Conservation (phyloP, 2,797 vertebrate genomes). For the Anguilla obscura region DNA sequence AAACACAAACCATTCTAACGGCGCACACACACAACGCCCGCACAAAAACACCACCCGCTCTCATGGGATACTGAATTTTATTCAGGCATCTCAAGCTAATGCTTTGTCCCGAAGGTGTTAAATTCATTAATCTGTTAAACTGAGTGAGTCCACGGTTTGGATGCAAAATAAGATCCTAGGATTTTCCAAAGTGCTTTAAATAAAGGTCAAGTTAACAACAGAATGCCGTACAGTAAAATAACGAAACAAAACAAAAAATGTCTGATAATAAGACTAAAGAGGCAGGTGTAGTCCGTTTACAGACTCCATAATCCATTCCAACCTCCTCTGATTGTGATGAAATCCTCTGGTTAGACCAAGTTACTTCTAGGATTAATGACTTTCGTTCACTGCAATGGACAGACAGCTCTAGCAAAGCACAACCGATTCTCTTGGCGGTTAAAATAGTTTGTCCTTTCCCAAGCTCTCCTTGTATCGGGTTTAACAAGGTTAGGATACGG, state of each 20-base stretch:
- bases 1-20: not conserved
- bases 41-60: constrained; percentile 29
- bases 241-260: constrained; percentile 50
- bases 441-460: constrained; percentile 11
- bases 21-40: not conserved
- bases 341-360: constrained; percentile 32
- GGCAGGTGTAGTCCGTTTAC: constrained; percentile 47
- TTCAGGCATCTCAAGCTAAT: constrained; percentile 71
- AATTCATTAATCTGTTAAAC: constrained; percentile 60
- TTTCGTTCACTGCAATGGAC: constrained; percentile 39
- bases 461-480: not conserved
- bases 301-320: constrained; percentile 33
- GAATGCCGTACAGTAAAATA: constrained; percentile 48
- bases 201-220: constrained; percentile 51
- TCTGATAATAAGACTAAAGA: constrained; percentile 65
- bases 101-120: constrained; percentile 63
- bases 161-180: constrained; percentile 57
- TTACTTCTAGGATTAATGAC: constrained; percentile 31
- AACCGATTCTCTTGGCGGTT: not conserved
- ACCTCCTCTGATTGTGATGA: constrained; percentile 43
- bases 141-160: constrained; percentile 58
- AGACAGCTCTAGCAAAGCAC: constrained; percentile 9
- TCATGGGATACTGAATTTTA: constrained; percentile 75
- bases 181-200: constrained; percentile 62
- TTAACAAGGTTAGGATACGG: not conserved